Conservation (phyloP, 2,113 vertebrate genomes). For the Acanthochromis polyacanthus region DNA sequence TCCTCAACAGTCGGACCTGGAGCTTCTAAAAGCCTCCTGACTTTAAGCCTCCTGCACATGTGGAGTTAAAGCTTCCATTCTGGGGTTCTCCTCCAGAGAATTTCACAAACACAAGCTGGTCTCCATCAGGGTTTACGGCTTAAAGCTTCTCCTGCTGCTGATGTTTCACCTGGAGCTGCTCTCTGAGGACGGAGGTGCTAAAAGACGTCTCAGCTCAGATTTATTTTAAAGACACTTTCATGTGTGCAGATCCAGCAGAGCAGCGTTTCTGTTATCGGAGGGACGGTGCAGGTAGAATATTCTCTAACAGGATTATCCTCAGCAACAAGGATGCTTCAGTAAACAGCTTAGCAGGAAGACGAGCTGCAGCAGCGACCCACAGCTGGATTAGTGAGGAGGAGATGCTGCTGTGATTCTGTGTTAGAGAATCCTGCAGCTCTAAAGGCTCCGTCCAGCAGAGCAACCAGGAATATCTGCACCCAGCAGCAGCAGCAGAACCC, state of each 20-base stretch:
- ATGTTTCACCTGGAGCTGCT: too few species aligned
- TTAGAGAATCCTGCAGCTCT: too few species aligned
- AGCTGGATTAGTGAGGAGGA: constrained; percentile 65
- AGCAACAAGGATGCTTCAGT: constrained; percentile 56
- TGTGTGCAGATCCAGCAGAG: not conserved
- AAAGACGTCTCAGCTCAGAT: not conserved
- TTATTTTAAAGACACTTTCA: constrained; percentile 16
- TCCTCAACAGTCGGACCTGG: too few species aligned
- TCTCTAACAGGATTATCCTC: constrained; percentile 73
- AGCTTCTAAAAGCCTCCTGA: not conserved
- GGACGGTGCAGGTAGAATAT: constrained; percentile 71
- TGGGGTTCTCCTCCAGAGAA: not conserved
- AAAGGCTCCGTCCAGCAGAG: too few species aligned
- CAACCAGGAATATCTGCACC: not conserved
- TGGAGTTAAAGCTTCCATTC: not conserved
- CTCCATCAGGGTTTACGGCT: too few species aligned
- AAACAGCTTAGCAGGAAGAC: constrained; percentile 79
- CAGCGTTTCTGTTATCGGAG: constrained; percentile 34
- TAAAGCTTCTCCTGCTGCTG: too few species aligned
- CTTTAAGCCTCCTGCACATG: not conserved
- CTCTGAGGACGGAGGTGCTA: too few species aligned
- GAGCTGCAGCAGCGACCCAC: constrained; percentile 62
- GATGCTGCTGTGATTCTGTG: too few species aligned
- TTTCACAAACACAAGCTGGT: not conserved
- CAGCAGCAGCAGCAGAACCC: not conserved